Evolutionary conservation across 2,797 vertebrate species (phyloP).

Genomic region (Cygnus olor): DNA sequence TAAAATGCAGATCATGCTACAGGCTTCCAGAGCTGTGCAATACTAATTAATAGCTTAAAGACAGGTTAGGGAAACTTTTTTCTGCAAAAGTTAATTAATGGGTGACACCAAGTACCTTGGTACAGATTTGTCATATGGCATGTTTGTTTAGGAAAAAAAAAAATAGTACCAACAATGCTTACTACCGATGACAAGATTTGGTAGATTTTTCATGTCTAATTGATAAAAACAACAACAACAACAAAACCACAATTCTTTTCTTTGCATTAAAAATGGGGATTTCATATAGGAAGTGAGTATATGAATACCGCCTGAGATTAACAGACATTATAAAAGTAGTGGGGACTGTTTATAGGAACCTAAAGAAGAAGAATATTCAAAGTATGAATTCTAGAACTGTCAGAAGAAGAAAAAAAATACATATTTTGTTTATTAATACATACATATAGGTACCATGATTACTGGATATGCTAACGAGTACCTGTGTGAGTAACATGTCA

Average conservation of each 20-base stretch:
- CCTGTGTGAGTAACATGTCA: neutral
- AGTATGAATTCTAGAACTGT: neutral
- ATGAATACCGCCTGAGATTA: neutral
- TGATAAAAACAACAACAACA: neutral
- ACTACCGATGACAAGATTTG: neutral
- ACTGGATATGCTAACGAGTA: neutral
- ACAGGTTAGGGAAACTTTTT: neutral
- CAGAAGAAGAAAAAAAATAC: fast-evolving
- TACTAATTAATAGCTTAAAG: neutral
- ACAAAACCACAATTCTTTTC: neutral
- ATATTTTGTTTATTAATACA: neutral
- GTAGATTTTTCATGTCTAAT: neutral
- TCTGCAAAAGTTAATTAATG: neutral
- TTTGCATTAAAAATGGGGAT: neutral
- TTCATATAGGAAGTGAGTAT: neutral
- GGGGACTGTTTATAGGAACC: neutral
- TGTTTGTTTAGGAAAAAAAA: neutral
- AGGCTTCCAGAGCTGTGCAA: neutral
- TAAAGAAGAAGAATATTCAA: neutral
- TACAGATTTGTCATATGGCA: neutral
- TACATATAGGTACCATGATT: neutral
- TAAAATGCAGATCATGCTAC: neutral
- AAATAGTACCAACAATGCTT: neutral
- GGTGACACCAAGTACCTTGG: neutral
- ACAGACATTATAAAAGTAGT: neutral